Conservation (phyloP, 1,140 invertebrate genomes). For the Euglossa dilemma region DNA sequence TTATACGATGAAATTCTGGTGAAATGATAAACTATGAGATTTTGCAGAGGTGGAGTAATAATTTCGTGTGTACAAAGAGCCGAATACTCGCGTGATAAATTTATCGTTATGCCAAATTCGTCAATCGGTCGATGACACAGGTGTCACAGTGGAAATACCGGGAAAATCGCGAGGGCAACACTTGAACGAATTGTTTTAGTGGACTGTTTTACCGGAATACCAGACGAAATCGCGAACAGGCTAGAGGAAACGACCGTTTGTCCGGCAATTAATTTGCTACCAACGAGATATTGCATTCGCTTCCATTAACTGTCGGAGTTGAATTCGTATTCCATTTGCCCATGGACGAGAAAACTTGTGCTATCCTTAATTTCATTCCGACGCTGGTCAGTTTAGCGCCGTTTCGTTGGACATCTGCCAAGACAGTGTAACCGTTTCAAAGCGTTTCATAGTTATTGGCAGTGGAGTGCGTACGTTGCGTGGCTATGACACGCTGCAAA, state of each 20-base stretch:
- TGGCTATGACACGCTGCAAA: background rate
- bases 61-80: too few relatives aligned
- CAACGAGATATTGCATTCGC: background rate
- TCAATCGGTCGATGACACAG: too few relatives aligned
- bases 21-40: too few relatives aligned
- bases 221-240: background rate
- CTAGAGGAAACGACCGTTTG: too few relatives aligned
- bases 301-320: background rate
- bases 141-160: too few relatives aligned
- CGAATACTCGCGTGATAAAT: too few relatives aligned
- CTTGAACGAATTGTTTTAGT: background rate
- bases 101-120: too few relatives aligned
- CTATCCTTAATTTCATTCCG: constrained; percentile 25
- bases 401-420: constrained; percentile 54
- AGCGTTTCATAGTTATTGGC: constrained; percentile 1
- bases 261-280: constrained; percentile 9
- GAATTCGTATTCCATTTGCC: constrained; percentile 15
- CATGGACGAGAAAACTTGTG: background rate
- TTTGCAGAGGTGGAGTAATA: too few relatives aligned
- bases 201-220: background rate
- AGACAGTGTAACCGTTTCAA: constrained; percentile 44
- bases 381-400: background rate
- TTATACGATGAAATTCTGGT: too few relatives aligned
- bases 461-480: too few relatives aligned
- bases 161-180: too few relatives aligned